Conservation (phyloP, 2,113 vertebrate genomes). For the Emydocephalus ijimae region DNA sequence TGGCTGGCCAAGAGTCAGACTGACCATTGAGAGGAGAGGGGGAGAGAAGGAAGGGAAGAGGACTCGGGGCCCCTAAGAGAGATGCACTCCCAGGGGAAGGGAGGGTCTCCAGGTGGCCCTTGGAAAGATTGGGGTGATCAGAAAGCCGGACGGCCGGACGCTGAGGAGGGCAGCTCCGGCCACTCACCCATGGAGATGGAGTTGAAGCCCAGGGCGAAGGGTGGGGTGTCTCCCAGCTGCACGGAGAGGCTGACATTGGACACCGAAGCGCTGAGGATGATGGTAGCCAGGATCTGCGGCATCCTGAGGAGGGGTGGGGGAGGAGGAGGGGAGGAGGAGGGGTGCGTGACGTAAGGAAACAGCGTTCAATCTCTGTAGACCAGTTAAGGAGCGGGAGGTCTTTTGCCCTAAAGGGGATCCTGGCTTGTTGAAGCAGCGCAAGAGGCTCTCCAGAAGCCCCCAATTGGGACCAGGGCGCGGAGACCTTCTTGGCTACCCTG, state of each 20-base stretch:
- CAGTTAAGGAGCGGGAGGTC: not conserved
- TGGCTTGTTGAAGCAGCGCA: not conserved
- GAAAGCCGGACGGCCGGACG: not conserved
- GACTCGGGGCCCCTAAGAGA: not conserved
- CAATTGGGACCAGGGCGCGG: not conserved
- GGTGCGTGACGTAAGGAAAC: too few relatives aligned
- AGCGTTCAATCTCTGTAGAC: not conserved
- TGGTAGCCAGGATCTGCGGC: constrained; percentile 84
- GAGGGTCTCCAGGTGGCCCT: not conserved
- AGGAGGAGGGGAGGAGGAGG: too few relatives aligned
- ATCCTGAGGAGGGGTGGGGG: constrained; percentile 59
- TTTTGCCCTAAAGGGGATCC: not conserved
- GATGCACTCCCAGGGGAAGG: not conserved
- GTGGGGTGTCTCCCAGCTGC: constrained; percentile 90
- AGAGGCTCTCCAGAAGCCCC: not conserved
- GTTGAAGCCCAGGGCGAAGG: constrained; percentile 92
- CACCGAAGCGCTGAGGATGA: constrained; percentile 82
- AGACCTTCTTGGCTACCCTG: not conserved
- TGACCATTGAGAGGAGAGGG: not conserved
- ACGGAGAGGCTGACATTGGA: constrained; percentile 90
- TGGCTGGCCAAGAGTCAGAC: not conserved
- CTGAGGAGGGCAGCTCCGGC: not conserved
- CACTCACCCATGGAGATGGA: constrained; percentile 81
- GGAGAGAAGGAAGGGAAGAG: not conserved
- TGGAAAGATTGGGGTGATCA: not conserved